Evolutionary conservation across 1,140 invertebrate species (phyloP), one percentile per base, ranked within the genome.

Genomic region (Sarcophaga bullata): DNA sequence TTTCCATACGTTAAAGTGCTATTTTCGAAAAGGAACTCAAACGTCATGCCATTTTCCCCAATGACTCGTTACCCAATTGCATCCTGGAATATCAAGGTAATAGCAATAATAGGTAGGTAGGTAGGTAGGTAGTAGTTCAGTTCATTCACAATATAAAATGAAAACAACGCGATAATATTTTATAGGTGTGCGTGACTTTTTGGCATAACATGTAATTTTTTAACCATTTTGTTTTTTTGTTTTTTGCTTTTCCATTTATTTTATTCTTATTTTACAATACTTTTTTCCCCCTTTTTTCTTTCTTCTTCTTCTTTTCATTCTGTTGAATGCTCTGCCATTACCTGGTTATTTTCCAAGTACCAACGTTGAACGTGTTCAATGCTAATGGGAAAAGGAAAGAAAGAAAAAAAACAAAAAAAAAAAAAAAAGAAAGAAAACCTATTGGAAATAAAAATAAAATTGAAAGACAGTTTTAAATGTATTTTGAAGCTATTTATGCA

Each of bases 121-220:
- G n/a, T n/a, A n/a, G n/a, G n/a, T n/a, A n/a, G n/a, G n/a, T n/a
- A n/a, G n/a, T 13, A 52, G 17, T 25, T 68, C 62, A 9, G 62
- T 68, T 13, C 8, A 8, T 25, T 68, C 62, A 9, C n/a, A 25
- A 19, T 19, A 25, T 25, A n/a, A 68, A 68, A 68, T 68, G 19
- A 68, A 68, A 68, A 68, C 19, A 68, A 68, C 62, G 62, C 62
- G 19, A 68, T 68, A 68, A 68, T 68, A 68, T 68, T 68, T 68
- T 68, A 68, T 68, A 68, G 62, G 62, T 68, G 62, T 68, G 62
- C 62, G 62, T 68, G 62, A 68, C 62, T 68, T 68, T 68, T 68
- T 68, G 17, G 62, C 62, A 68, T 68, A 68, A 68, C 62, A 68
- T 68, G 62, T 68, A 68, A 19, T 68, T 68, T 68, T 68, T 62